These are phyloP conservation scores for Rhodeus uyekii DNA, from an alignment of 2,797 vertebrate genomes.

Conservation along the genomic window DNA sequence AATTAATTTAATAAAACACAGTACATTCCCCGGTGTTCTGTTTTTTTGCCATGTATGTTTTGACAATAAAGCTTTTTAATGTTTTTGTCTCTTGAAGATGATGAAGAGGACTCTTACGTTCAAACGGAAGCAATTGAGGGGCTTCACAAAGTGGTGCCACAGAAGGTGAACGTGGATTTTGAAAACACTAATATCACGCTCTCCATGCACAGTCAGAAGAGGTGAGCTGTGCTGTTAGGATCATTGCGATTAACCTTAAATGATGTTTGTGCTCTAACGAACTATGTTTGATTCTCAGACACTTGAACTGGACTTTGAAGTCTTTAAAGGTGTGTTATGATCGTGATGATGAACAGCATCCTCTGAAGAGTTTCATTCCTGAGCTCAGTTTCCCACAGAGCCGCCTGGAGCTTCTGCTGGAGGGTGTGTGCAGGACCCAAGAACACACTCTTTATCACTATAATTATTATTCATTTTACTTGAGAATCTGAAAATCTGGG, in stretches of 20 bases:
- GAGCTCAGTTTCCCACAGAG: constrained; percentile 90
- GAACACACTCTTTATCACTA: not conserved
- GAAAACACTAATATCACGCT: constrained; percentile 90
- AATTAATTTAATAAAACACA: too few species aligned
- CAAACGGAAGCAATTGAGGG: constrained; percentile 68
- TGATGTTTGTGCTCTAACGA: not conserved
- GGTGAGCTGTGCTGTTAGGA: constrained; percentile 71
- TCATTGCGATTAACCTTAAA: not conserved
- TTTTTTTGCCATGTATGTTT: too few species aligned
- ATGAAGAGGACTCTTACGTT: constrained; percentile 59
- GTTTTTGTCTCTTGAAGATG: constrained; percentile 10
- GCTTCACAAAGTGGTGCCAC: constrained; percentile 80
- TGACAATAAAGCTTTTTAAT: constrained; percentile 31
- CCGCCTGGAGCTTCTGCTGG: constrained; percentile 86
- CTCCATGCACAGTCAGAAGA: constrained; percentile 97
- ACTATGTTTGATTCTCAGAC: constrained; percentile 71
- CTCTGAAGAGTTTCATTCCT: constrained; percentile 86
- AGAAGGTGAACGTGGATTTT: constrained; percentile 86
- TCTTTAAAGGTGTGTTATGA: constrained; percentile 84
- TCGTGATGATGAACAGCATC: constrained; percentile 85
- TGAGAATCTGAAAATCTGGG: not conserved
- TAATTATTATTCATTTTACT: not conserved
- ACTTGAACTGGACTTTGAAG: constrained; percentile 96
- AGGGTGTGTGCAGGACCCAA: constrained; percentile 75
- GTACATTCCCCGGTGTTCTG: too few species aligned